A percentile compares a stretch with the other conserved stretches of the same genome.
Evolutionary conservation across 2,113 vertebrate genomes (phyloP).

Genomic region (Colossoma macropomum): DNA sequence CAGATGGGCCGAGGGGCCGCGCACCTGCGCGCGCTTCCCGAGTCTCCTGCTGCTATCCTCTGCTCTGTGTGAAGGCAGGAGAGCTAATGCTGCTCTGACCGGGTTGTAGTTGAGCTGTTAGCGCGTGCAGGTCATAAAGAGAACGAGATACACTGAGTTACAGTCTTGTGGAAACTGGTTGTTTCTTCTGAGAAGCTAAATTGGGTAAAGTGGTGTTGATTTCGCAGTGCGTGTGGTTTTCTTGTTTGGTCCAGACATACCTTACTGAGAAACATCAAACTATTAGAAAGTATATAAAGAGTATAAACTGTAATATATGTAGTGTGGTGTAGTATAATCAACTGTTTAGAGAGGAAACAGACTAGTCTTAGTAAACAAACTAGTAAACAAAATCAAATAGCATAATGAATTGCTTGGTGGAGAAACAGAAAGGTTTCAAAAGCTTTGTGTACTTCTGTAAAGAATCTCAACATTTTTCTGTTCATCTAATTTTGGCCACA

Average conservation of each 20-base stretch:
- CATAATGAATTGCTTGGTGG: background rate
- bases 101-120: background rate
- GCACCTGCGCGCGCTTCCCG: background rate
- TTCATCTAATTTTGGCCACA: background rate
- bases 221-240: constrained; percentile 25
- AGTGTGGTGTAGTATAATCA: background rate
- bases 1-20: background rate
- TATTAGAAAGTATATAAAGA: background rate
- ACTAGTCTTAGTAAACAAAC: too few species aligned
- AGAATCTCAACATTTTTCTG: background rate
- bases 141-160: too few species aligned
- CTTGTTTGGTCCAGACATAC: constrained; percentile 20
- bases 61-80: background rate
- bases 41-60: background rate
- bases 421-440: background rate
- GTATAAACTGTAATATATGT: too few species aligned
- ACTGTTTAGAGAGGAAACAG: background rate
- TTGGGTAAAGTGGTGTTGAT: background rate
- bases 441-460: background rate
- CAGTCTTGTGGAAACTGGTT: too few species aligned
- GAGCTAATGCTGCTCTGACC: background rate
- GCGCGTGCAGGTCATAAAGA: too few species aligned
- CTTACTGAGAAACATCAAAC: background rate
- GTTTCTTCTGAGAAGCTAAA: too few species aligned
- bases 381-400: too few species aligned